Percentiles rank a stretch among this genome's conserved stretches.
phyloP scores from a whole-genome alignment of 2,113 vertebrate species.

The Axis porcinus region DNA sequence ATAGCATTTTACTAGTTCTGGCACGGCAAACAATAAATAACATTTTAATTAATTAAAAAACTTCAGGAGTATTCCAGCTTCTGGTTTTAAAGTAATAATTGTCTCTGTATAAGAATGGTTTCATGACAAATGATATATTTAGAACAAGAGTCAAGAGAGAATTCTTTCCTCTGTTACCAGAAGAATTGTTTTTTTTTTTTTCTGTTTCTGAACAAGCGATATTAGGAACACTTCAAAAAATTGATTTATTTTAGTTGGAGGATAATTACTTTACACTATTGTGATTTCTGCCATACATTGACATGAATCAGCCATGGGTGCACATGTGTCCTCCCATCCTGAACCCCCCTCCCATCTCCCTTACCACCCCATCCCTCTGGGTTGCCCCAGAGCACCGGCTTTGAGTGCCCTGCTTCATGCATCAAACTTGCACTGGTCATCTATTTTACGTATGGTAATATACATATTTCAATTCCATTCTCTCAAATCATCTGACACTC shows the following conservation, averaged over 20 bases:
- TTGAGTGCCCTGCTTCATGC: background rate
- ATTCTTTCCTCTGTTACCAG: background rate
- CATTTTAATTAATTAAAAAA: background rate
- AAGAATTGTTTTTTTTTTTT: background rate
- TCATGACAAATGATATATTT: background rate
- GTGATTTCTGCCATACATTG: background rate
- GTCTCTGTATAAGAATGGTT: background rate
- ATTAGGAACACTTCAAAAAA: background rate
- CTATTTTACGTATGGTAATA: background rate
- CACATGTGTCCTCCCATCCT: background rate
- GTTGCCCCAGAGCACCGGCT: background rate
- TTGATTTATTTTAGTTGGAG: background rate
- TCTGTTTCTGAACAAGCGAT: background rate
- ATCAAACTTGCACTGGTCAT: background rate
- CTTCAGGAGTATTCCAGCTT: background rate
- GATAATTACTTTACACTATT: background rate
- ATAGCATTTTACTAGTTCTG: background rate
- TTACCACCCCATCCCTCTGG: background rate
- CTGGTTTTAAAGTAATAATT: constrained; percentile 5
- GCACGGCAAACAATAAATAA: background rate
- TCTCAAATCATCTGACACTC: background rate
- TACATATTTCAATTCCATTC: background rate
- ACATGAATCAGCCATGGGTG: background rate
- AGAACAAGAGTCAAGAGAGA: background rate
- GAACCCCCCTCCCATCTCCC: background rate